Conservation (phyloP, 2,797 vertebrate species). For the Petrocephalus sullivani region DNA sequence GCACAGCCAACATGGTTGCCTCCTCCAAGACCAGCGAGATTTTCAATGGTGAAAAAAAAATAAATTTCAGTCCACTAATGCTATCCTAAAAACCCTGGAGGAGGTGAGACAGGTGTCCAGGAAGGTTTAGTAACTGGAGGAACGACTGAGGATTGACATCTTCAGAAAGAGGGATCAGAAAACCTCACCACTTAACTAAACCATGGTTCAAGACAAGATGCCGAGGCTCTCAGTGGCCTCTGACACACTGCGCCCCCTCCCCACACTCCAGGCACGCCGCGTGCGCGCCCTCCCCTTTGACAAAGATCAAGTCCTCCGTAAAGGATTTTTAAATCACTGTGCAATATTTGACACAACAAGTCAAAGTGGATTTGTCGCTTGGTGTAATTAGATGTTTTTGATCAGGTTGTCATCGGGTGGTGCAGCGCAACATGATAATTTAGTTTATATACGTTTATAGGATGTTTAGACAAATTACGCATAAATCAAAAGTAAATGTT, state of each 20-base stretch:
- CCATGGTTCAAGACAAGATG: neutral
- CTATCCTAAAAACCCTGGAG: neutral
- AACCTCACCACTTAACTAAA: neutral
- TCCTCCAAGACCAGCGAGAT: neutral
- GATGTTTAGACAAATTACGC: neutral
- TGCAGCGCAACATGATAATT: neutral
- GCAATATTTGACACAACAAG: neutral
- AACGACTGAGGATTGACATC: neutral
- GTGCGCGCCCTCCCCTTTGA: neutral
- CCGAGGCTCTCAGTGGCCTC: too few relatives aligned
- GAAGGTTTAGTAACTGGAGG: neutral
- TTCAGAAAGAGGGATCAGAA: neutral
- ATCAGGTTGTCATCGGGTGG: neutral
- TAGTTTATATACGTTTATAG: neutral
- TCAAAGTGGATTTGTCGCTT: neutral
- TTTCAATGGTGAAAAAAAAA: neutral
- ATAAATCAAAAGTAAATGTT: neutral
- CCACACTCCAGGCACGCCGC: too few relatives aligned
- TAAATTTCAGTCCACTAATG: neutral
- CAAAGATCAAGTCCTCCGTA: too few relatives aligned
- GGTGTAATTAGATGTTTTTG: neutral
- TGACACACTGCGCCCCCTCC: too few relatives aligned
- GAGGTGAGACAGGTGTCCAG: neutral
- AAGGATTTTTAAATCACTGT: neutral
- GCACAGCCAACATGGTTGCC: slow-evolving; percentile 42